These are phyloP conservation scores for Bettongia penicillata DNA, from an alignment of 2,113 vertebrate species.

Conservation along the genomic window DNA sequence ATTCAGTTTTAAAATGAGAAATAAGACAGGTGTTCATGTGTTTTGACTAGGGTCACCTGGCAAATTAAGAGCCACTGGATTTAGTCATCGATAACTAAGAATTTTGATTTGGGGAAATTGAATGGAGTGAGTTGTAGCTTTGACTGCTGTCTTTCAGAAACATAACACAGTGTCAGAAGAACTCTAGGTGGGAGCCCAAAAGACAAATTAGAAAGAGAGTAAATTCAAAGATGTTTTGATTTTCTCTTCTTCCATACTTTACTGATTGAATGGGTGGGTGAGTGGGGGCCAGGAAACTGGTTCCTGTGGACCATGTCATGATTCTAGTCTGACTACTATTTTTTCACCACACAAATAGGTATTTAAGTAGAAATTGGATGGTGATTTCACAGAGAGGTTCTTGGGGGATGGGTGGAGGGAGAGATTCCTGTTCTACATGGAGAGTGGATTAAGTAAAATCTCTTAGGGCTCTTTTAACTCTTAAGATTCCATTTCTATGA, in stretches of 20 bases:
- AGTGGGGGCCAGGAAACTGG: no score
- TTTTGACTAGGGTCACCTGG: neutral
- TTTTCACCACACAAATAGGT: neutral
- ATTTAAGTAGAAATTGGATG: neutral
- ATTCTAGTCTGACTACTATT: neutral
- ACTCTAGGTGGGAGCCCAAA: neutral
- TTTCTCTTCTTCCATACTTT: neutral
- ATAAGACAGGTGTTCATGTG: neutral
- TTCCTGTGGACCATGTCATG: neutral
- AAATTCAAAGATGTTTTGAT: neutral
- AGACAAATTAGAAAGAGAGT: neutral
- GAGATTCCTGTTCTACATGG: neutral
- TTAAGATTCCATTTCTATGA: neutral
- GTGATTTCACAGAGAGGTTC: neutral
- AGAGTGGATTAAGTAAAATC: neutral
- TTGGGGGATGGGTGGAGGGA: no score
- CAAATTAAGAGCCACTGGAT: neutral
- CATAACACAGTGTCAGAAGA: neutral
- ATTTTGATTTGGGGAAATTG: neutral
- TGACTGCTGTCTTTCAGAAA: neutral
- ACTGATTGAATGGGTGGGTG: neutral
- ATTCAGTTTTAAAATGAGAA: neutral
- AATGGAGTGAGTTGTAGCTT: neutral
- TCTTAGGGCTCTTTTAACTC: neutral
- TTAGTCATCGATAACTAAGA: neutral